Base-by-base conservation (phyloP, 2,888 invertebrate genomes). In the Erpobdella octoculata region DNA sequence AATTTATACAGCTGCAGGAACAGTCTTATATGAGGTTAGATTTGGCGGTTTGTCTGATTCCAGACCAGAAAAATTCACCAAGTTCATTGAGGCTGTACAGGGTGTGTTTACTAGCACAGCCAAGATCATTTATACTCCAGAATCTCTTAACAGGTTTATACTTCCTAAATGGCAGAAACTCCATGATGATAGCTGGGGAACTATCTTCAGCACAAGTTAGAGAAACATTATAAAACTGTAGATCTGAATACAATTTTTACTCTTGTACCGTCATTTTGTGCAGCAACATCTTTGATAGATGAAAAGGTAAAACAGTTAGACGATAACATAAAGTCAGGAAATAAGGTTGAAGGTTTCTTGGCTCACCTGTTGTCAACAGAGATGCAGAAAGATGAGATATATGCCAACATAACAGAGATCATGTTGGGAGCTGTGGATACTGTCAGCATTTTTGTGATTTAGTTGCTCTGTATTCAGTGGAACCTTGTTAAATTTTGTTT, bases 341-440 rank as follows among this genome's bases (percentile, higher is more conserved):
- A 73, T 35, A 64, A 70, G 25, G 35, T 41, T 28, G 33, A 35
- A 25, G 73, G 73, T 6, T 73, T 73, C 48, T 37, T 74, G 0
- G 21, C 65, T 25, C 28, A 38, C 15, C 65, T 74, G 38, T 31
- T 73, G 4, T 53, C 38, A n/a, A 41, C 65, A 21, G 33, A 66
- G 25, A 37, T 74, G 33, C 48, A 70, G 6, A n/a, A 41, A 28
- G 67, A 41, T 25, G 74, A 74, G 53, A 48, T 73, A 4, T 74
- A 70, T 61, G 72, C 71, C 31, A 74, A 72, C 64, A 70, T 73
- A 70, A 67, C 38, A 15, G 76, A 76, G 41, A 72, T 76, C 21
- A 75, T 76, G 75, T 46, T 70, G 0, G 76, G 69, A 28, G 76
- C 75, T 46, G 75, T 75, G n/a, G 76, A 76, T 33, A 76, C 76